These are phyloP conservation scores for Epinephelus fuscoguttatus DNA, from an alignment of 2,113 vertebrate species.

Conservation along the genomic window DNA sequence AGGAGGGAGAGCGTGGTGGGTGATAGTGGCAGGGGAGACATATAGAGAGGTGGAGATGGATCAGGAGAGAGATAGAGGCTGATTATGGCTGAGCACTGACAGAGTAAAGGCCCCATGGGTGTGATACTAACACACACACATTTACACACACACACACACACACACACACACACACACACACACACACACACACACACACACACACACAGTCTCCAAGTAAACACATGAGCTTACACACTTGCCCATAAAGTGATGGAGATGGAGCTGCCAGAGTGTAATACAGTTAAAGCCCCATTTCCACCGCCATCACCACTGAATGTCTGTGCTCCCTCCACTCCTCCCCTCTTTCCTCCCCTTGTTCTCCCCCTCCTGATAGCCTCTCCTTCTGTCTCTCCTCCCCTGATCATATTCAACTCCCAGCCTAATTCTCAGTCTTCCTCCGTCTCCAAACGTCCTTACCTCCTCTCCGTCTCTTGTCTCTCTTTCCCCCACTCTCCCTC, in stretches of 20 bases:
- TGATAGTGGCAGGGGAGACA: conserved; percentile 72
- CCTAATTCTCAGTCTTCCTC: conserved; percentile 49
- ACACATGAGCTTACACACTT: conserved; percentile 55
- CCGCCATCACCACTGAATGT: conserved; percentile 37
- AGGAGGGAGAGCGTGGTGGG: conserved; percentile 32
- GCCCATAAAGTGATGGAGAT: conserved; percentile 71
- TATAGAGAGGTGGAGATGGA: conserved; percentile 70
- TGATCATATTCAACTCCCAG: conserved; percentile 47
- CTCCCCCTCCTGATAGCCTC: conserved; percentile 16
- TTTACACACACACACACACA: conserved; percentile 43
- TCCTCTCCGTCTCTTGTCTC: neutral
- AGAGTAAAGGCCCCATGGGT: conserved; percentile 74
- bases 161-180: conserved; percentile 22
- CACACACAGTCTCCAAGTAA: conserved; percentile 35
- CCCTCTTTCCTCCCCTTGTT: conserved; percentile 1
- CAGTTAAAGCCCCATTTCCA: conserved; percentile 71
- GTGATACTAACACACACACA: conserved; percentile 40
- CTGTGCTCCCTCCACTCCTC: conserved; percentile 14
- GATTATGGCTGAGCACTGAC: conserved; percentile 79
- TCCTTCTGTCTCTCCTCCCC: conserved; percentile 17
- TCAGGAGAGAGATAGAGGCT: conserved; percentile 77
- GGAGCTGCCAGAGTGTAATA: conserved; percentile 70
- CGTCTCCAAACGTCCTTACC: conserved; percentile 14
- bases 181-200: conserved; percentile 33
- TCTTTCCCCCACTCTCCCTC: neutral